Base-by-base conservation (phyloP, 2,113 vertebrate genomes). In the Oreochromis tanganicae region DNA sequence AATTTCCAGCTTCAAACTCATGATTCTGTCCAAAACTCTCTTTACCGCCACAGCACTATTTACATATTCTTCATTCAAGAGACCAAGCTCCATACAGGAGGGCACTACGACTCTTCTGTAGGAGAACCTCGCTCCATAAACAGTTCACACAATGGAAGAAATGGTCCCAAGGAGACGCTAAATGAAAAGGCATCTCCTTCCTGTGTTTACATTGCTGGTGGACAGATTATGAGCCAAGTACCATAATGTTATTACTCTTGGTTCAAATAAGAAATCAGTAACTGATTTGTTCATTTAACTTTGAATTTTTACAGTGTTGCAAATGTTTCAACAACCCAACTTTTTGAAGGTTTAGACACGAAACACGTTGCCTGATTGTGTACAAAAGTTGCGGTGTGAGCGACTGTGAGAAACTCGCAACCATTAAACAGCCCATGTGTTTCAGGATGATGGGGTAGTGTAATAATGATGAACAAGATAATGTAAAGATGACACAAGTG, bases 321-420 rank as follows among this genome's bases (percentile, higher is more conserved):
- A 24, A 56, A 56, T 14, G 11, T 14, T 56, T 27, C 21, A 27
- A 56, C 55, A 56, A 56, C 55, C 55, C 3, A 56, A 5, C 55
- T 27, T 56, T 27, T 14, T 56, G 4, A 56, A 56, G 55, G 54
- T 56, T 56, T 56, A 55, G 50, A 0, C 17, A 32, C 29, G 5
- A 2, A 32, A 6, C 5, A 32, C 29, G 29, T 32, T 5, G 38
- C 2, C 16, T 19, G 16, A 0, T 50, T 0, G 17, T 52, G 17
- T 52, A 52, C n/a, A 0, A 52, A 5, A 9, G 50, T 19, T n/a
- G 17, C 9, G 17, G 17, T 52, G 50, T 52, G 1, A 9, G 3
- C 16, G 14, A 46, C 43, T 0, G 13, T 46, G 17, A 48, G 14
- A 48, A 17, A 48, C 14, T 48, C 0, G 0, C 0, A 4, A 48